Evolutionary conservation across 2,113 vertebrate genomes (phyloP).

Genomic region (Felis catus): DNA sequence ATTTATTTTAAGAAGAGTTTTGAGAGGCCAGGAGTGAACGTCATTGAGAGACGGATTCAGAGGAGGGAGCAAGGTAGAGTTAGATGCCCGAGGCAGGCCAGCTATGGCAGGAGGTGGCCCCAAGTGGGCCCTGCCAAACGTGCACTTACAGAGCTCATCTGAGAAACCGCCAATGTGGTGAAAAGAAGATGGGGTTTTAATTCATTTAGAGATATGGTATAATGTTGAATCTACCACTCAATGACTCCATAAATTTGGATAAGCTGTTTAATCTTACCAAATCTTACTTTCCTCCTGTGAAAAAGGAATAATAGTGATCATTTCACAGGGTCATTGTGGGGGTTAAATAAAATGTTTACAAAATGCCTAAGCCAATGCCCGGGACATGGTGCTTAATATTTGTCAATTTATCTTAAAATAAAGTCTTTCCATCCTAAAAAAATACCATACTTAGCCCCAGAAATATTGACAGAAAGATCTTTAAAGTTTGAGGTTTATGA

Average conservation of each 20-base stretch:
- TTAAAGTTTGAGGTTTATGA: background rate
- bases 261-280: background rate
- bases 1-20: background rate
- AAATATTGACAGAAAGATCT: background rate
- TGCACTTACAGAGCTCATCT: background rate
- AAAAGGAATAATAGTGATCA: background rate
- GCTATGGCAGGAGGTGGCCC: too few relatives aligned
- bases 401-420: conserved; percentile 35
- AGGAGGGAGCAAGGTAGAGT: background rate
- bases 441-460: background rate
- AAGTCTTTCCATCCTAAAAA: background rate
- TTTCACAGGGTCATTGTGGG: background rate
- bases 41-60: background rate
- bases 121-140: background rate
- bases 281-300: background rate
- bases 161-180: background rate
- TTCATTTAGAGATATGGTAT: background rate
- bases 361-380: background rate
- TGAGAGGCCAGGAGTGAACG: background rate
- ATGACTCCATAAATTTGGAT: background rate
- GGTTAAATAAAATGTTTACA: background rate
- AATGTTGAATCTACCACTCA: background rate
- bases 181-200: background rate
- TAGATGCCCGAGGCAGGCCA: too few relatives aligned
- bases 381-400: background rate